Base-by-base conservation (phyloP, 2,888 invertebrate species). In the Philopedon plagiatum region DNA sequence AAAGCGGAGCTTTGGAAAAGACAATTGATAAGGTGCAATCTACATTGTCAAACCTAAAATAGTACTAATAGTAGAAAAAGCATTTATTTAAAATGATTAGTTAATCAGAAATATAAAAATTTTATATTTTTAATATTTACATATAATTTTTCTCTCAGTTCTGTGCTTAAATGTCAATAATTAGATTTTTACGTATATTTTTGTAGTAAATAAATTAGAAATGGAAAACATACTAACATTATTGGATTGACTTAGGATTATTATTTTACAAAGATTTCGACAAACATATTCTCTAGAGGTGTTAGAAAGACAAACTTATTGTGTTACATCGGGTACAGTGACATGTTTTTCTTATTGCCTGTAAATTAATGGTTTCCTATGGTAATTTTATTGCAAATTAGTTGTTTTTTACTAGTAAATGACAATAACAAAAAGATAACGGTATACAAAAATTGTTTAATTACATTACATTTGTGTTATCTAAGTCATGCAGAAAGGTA, bases 21-120 rank as follows among this genome's bases (percentile, higher is more conserved):
- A n/a, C n/a, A 63, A 51, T 63, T 63, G 39, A 19, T 54, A 63
- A 63, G 49, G 18, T 3, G 62, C 34, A 5, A 5, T 29, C 18
- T 29, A 1, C 29, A 13, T 29, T 29, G 32, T 29, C 13, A 26
- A 54, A 54, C 26, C 29, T 32, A 65, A 32, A 51, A 63, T n/a
- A 34, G 37, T 41, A 51, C 21, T n/a, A n/a, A n/a, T n/a, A 54
- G 41, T 56, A 44, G 62, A 62, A 68, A 54, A 68, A 68, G 68
- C 68, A 19, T 65, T 44, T 29, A 54, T 54, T 60, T 23, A 61
- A 68, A 68, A 61, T 56, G 15, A 54, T 44, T 39, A 62, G 21
- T 61, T 51, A 51, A 49, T 67, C 39, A 29, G 61, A 68, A 68
- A 68, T 68, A 62, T 68, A 68, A 68, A 68, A 68, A 39, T 68